phyloP scores from a whole-genome alignment of 2,888 invertebrate genomes.

The Noctua fimbriata region DNA sequence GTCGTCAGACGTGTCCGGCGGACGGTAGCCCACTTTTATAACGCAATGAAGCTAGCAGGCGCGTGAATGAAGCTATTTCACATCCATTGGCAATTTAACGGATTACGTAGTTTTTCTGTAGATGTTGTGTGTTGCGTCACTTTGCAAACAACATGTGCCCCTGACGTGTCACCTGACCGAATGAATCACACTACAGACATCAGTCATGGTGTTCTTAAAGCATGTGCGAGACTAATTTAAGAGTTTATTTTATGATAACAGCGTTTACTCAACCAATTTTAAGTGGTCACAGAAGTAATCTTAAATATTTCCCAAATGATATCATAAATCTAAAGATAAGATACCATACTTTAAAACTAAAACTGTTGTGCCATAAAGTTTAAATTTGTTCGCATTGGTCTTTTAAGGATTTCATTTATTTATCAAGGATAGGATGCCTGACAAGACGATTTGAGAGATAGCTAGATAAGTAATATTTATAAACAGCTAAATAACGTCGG shows the following conservation, averaged over 20 bases:
- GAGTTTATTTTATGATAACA: slow-evolving; percentile 40
- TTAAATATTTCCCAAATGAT: slow-evolving; percentile 47
- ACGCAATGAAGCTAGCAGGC: slow-evolving; percentile 54
- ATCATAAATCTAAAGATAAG: slow-evolving; percentile 50
- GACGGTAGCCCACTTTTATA: slow-evolving; percentile 56
- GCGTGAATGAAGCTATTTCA: slow-evolving; percentile 66
- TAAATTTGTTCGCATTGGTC: slow-evolving; percentile 11
- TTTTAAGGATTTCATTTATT: slow-evolving; percentile 19
- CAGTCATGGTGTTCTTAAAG: slow-evolving; percentile 35
- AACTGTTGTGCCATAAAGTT: slow-evolving; percentile 22
- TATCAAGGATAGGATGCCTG: slow-evolving; percentile 19
- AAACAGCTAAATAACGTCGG: slow-evolving; percentile 27
- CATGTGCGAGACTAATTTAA: slow-evolving; percentile 30
- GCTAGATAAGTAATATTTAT: slow-evolving; percentile 29
- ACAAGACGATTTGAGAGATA: slow-evolving; percentile 17
- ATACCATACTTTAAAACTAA: slow-evolving; percentile 22
- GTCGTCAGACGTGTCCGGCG: slow-evolving; percentile 68
- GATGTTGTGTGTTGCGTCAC: slow-evolving; percentile 60
- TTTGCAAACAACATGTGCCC: slow-evolving; percentile 49
- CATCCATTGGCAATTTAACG: slow-evolving; percentile 48
- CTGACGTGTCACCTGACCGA: slow-evolving; percentile 61
- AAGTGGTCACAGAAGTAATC: slow-evolving; percentile 40
- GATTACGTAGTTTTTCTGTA: slow-evolving; percentile 61
- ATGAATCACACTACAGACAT: slow-evolving; percentile 62
- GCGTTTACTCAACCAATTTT: slow-evolving; percentile 33